Evolutionary conservation across 92 coral and sea anemone species (phyloP).

Genomic region (Montipora capitata): DNA sequence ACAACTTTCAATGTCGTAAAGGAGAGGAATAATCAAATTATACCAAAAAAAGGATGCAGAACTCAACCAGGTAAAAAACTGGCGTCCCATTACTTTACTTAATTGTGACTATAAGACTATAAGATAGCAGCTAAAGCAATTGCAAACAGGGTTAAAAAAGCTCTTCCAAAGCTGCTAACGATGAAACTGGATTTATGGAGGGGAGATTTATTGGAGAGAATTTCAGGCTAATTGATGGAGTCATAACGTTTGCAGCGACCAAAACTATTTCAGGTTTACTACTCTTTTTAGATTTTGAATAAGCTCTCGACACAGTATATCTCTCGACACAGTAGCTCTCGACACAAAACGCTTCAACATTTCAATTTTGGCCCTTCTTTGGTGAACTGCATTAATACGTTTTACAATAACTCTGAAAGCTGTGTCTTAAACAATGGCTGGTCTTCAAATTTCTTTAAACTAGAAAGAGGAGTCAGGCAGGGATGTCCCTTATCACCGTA

Average conservation of each 20-base stretch:
- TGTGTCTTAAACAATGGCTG: not conserved
- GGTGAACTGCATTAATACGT: not conserved
- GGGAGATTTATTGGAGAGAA: too few relatives aligned
- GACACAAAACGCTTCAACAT: slow-evolving; percentile 3
- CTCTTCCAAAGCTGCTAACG: too few relatives aligned
- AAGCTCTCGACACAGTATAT: not conserved
- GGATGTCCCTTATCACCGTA: not conserved
- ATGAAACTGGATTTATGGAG: not conserved
- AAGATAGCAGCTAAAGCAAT: not conserved
- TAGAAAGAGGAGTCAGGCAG: not conserved
- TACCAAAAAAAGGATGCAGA: not conserved
- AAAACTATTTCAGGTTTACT: not conserved
- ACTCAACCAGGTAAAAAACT: not conserved
- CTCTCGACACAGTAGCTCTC: not conserved
- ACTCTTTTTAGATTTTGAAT: not conserved
- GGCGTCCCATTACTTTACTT: not conserved
- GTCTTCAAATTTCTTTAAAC: not conserved
- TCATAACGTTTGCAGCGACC: not conserved
- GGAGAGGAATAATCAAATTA: too few relatives aligned
- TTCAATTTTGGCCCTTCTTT: slow-evolving; percentile 1
- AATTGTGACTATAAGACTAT: not conserved
- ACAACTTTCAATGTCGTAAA: too few relatives aligned
- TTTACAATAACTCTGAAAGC: not conserved
- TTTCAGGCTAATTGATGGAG: not conserved
- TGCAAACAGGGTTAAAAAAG: not conserved